Base-by-base conservation (phyloP, 2,113 vertebrate genomes). In the Syngnathus typhle region DNA sequence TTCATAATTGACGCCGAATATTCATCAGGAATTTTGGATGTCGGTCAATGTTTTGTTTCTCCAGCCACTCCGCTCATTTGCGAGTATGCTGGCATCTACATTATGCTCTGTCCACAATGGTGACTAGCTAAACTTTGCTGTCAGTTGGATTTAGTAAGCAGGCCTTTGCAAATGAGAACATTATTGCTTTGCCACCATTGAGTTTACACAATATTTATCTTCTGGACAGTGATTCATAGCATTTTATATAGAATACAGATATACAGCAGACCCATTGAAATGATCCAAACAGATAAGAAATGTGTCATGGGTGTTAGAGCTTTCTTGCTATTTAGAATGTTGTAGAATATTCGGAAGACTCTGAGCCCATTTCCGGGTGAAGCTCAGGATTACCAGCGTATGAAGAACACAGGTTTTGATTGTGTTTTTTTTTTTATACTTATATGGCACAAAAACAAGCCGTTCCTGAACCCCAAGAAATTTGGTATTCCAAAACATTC, bases 81-180 rank as follows among this genome's bases (percentile, higher is more conserved):
- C 7, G 1, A 52, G 52, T 58, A 37, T 27, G 60, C 37, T 52
- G 43, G 68, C 15, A 56, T 1, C 39, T 49, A 19, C 55, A 49
- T 13, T 49, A 61, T 49, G 15, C 18, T 37, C 60, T 19, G 60
- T 21, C 60, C n/a, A 3, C 27, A 9, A 21, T 43, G n/a, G 12
- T 23, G 52, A 64, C 58, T 71, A 74, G 9, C 16, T 76, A 64
- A 78, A 32, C 3, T 32, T 3, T 32, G 27, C 27, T 32, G 80
- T 70, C 80, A 82, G 71, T 60, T 69, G 84, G 80, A 79, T 75
- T 61, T 75, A 81, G 60, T 72, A 82, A 78, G 74, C 60, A 51
- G 75, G 74, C 68, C 54, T 54, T 64, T 21, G 27, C 67, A 68
- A 79, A 71, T 51, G 38, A 61, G 19, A 61, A 41, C 6, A 11